Base-by-base conservation (phyloP, 2,113 vertebrate species). In the Callionymus lyra region DNA sequence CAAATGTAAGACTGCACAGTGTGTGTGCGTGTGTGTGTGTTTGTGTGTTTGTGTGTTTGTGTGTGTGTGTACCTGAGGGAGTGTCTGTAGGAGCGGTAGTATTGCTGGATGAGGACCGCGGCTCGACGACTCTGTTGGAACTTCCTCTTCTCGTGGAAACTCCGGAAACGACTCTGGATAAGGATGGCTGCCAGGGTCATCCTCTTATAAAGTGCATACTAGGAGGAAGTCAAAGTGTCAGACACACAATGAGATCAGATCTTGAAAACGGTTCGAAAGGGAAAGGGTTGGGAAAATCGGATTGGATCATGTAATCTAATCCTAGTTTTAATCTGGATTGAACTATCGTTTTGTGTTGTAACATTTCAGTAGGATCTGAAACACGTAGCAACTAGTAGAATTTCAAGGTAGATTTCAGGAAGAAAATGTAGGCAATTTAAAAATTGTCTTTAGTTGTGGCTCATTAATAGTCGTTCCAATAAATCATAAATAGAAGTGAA, bases 171-270 rank as follows among this genome's bases (percentile, higher is more conserved):
- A 82, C 95, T 98, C 92, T 98, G 95, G 86, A 98, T 98, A 50
- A 97, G 89, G 86, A 98, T 95, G 87, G 95, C 95, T 72, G 95
- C 95, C 88, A 94, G 90, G 13, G 94, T 98, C 95, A 97, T 98
- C 89, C 95, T 96, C 84, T 92, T 96, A 85, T 98, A 98, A 94
- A 98, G 94, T 92, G 94, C 95, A 85, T 97, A 98, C 95, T 98
- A 80, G 52, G n/a, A 76, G 35, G 50, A 17, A 60, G 31, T 40
- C 17, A 5, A 44, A 39, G 3, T n/a, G 34, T 33, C 9, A 41
- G 16, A 0, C 3, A 35, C 34, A 14, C n/a, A 6, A 35, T 11
- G 2, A 12, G 1, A 38, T 5, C 13, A 15, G 2, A 3, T 38
- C 12, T 8, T 18, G 12, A 45, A 33, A 9, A 34, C 38, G 11